Evolutionary conservation across 2,113 vertebrate genomes (phyloP), one percentile per base, ranked within the genome.

Genomic region (Menura novaehollandiae): DNA sequence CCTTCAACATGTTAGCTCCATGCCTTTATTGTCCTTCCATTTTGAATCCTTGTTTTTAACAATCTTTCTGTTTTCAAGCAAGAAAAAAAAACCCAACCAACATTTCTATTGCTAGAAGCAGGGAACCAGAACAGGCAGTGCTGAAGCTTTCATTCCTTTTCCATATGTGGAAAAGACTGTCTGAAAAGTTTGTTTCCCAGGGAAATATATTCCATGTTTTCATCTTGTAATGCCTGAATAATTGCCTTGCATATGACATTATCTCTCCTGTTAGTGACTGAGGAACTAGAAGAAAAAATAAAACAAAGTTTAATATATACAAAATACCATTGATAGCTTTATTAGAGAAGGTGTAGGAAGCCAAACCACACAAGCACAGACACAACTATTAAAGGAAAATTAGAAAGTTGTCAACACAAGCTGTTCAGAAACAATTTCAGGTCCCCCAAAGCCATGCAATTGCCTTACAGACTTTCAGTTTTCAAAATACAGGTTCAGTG

Each of bases 311-410:
- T 75, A 86, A 60, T 82, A 58, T 37, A 93, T 41, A 84, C 41
- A 83, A 78, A 94, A 58, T 35, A 81, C 73, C 53, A 89, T 21
- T 75, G 75, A 74, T 94, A 47, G 39, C 51, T 93, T 74, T 93
- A 71, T 86, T 91, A 88, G 30, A 78, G 58, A 62, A 94, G 18
- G 52, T 94, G 68, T 72, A 78, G 64, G 74, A 86, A 92, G 88
- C 63, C 63, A 92, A 86, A 74, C 44, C 4, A 18, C 67, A 76
- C 58, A 88, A 93, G 63, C 27, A 77, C 47, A 93, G 71, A 88
- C 62, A 63, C 20, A 91, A 46, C 49, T 91, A 63, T 91, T 92
- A 87, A 89, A 91, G 73, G 83, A 86, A 96, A 94, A 87, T 71
- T 43, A 91, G 22, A 71, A 90, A 60, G 62, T 53, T 87, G 73